Base-by-base conservation (phyloP, 2,113 vertebrate genomes). In the Caloenas nicobarica region DNA sequence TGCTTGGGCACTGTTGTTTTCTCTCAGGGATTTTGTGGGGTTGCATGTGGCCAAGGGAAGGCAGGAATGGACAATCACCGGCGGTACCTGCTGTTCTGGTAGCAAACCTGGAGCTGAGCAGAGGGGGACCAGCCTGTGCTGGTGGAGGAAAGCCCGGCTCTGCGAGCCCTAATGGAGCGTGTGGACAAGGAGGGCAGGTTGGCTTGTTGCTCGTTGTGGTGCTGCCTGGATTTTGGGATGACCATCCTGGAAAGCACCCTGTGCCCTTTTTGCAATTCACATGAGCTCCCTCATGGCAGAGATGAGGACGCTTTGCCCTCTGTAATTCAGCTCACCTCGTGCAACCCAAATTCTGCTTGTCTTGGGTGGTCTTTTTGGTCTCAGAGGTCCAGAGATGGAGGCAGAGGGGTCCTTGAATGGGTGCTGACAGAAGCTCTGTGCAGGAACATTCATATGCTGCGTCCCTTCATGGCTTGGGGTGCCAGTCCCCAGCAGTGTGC, bases 251-350 rank as follows among this genome's bases (percentile, higher is more conserved):
- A 15, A 89, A 74, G 22, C 16, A n/a, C 10, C 18, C 1, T 1
- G 26, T 28, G n/a, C 15, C 42, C 54, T 64, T 91, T 72, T 22
- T 16, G 14, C 3, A 1, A 2, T 13, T 68, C 24, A 10, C 9
- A 40, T 58, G 62, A 36, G 34, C 25, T 85, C 10, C 11, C 7
- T 5, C 0, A 0, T 8, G 51, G 61, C 5, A 46, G 48, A 62
- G 14, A 13, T 3, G 24, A 58, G 26, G 42, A 19, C 26, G 33
- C n/a, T 81, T 87, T 85, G 31, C 31, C 24, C 65, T 50, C 36
- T 13, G 46, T 28, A 21, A 11, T 44, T 81, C 28, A 44, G 31
- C 7, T 15, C 8, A 25, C 22, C 19, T 46, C 0, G 0, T 1
- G 1, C 61, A 68, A 76, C 16, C 10, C 25, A 28, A 36, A 17